phyloP scores from a whole-genome alignment of 2,797 vertebrate genomes.

The Pseudomugil gertrudae region DNA sequence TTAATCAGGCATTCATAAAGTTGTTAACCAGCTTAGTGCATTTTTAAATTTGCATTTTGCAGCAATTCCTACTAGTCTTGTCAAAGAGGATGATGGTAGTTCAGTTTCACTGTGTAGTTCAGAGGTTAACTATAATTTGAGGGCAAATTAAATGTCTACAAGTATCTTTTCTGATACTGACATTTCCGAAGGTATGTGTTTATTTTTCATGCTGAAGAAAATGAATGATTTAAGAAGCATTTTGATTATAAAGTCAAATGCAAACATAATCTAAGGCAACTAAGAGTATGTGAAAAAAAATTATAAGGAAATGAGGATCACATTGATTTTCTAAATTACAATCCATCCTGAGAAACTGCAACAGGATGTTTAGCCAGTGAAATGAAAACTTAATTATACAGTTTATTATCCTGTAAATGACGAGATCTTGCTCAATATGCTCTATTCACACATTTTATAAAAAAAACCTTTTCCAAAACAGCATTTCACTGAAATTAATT shows the following conservation, averaged over 20 bases:
- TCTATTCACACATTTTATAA: slow-evolving; percentile 23
- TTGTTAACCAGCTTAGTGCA: not conserved
- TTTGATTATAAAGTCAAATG: not conserved
- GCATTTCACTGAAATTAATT: slow-evolving; percentile 15
- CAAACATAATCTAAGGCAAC: not conserved
- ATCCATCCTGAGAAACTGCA: not conserved
- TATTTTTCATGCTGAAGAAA: not conserved
- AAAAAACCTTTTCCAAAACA: slow-evolving; percentile 24
- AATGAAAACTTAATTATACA: slow-evolving; percentile 33
- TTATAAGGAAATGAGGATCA: slow-evolving; percentile 1
- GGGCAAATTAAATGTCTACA: not conserved
- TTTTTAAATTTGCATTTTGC: not conserved
- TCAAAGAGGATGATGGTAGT: not conserved
- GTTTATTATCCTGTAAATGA: slow-evolving; percentile 22
- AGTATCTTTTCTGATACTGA: not conserved
- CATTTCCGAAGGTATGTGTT: not conserved
- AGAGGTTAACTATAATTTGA: not conserved
- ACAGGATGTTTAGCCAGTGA: not conserved
- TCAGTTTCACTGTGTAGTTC: not conserved
- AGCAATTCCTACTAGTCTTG: not conserved
- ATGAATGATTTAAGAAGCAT: not conserved
- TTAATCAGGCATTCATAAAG: not conserved
- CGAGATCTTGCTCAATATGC: slow-evolving; percentile 14
- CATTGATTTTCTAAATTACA: not conserved
- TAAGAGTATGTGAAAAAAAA: not conserved